A percentile compares a stretch with the other conserved stretches of the same genome.
Conservation (phyloP, 2,888 invertebrate species). For the Boloria euphrosyne region DNA sequence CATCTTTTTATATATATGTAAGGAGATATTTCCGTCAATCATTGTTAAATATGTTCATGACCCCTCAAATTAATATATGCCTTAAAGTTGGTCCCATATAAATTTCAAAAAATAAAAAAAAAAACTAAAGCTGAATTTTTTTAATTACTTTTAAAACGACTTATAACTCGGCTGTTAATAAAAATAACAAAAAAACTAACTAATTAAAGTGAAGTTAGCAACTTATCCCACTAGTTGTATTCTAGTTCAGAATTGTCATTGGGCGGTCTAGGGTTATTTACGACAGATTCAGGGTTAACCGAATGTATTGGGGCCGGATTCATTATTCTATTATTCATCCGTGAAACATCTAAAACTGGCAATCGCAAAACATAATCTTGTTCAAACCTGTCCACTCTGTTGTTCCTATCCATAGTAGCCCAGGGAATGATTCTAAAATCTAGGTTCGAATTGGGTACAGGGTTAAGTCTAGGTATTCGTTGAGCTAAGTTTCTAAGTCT, state of each 20-base stretch:
- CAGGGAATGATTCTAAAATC: constrained; percentile 63
- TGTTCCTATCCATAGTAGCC: constrained; percentile 40
- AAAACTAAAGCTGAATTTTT: no score
- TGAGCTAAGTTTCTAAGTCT: constrained; percentile 63
- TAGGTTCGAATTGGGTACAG: constrained; percentile 46
- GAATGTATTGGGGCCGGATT: constrained; percentile 48
- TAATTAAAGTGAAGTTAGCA: not conserved
- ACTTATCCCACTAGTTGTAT: constrained; percentile 40
- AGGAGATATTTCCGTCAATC: no score
- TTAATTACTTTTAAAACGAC: no score
- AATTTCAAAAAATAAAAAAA: no score
- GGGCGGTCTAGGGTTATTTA: constrained; percentile 50
- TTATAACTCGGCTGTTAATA: not conserved
- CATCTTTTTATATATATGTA: no score
- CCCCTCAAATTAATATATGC: no score
- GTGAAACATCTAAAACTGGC: constrained; percentile 61
- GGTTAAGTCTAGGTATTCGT: constrained; percentile 62
- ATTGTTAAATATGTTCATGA: no score
- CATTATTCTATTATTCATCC: constrained; percentile 51
- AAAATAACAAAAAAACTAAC: not conserved
- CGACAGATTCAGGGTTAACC: constrained; percentile 49
- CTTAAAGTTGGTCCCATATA: no score
- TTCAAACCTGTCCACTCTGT: constrained; percentile 56
- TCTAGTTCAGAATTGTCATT: constrained; percentile 51
- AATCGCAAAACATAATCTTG: constrained; percentile 63